Evolutionary conservation across 2,113 vertebrate genomes (phyloP).

Genomic region (Aspidoscelis tigris): DNA sequence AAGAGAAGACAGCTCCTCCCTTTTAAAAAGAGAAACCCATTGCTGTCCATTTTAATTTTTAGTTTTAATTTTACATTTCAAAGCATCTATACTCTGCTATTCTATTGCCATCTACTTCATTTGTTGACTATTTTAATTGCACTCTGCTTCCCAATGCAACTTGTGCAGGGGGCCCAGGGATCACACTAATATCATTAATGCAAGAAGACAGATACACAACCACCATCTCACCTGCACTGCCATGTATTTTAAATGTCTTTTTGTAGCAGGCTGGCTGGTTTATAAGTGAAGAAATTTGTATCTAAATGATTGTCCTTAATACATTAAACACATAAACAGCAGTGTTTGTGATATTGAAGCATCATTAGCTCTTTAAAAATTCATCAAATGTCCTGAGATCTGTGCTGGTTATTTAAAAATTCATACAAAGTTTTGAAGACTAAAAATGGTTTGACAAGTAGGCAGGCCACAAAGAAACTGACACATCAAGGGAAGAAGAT

Average conservation of each 20-base stretch:
- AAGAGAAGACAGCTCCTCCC: neutral
- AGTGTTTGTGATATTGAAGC: constrained; percentile 59
- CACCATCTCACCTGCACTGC: constrained; percentile 36
- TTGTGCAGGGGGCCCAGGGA: neutral
- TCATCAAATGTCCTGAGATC: constrained; percentile 70
- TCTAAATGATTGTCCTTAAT: constrained; percentile 69
- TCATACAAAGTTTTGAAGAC: constrained; percentile 76
- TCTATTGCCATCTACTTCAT: neutral
- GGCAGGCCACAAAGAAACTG: constrained; percentile 77
- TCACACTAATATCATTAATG: constrained; percentile 30
- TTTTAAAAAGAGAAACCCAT: neutral
- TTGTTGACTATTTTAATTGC: neutral
- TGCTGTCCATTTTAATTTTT: neutral
- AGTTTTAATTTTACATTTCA: neutral
- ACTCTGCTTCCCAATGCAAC: neutral
- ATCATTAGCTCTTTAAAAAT: constrained; percentile 75
- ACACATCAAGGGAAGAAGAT: constrained; percentile 80
- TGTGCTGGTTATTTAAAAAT: constrained; percentile 74
- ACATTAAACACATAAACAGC: constrained; percentile 61
- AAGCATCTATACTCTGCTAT: constrained; percentile 7
- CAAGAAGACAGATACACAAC: constrained; percentile 32
- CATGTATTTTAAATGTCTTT: constrained; percentile 47
- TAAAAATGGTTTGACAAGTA: constrained; percentile 78
- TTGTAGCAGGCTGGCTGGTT: constrained; percentile 37
- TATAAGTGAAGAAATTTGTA: constrained; percentile 60